Evolutionary conservation across 2,113 vertebrate genomes (phyloP).

Genomic region (Galemys pyrenaicus): DNA sequence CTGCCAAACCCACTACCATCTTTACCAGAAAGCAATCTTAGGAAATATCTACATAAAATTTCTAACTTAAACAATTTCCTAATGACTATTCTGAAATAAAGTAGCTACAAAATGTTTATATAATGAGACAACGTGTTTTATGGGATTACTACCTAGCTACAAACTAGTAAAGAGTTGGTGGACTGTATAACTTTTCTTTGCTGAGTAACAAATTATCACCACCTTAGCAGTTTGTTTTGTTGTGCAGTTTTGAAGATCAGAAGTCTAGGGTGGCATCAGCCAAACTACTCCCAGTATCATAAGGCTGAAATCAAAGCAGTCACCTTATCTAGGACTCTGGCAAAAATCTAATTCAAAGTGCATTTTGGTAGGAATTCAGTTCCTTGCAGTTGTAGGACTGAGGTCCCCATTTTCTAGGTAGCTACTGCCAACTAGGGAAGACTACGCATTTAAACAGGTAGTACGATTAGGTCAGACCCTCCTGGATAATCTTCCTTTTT

Average conservation of each 20-base stretch:
- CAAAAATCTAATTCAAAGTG: background rate
- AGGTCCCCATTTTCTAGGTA: background rate
- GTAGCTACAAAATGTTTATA: background rate
- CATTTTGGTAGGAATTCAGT: background rate
- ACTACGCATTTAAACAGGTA: background rate
- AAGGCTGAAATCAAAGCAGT: background rate
- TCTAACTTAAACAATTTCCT: slow-evolving; percentile 23
- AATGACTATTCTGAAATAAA: slow-evolving; percentile 27
- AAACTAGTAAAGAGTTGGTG: background rate
- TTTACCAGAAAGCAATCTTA: background rate
- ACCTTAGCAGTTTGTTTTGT: background rate
- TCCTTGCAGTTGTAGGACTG: background rate
- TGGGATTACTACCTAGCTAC: background rate
- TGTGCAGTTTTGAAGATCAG: background rate
- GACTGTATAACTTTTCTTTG: background rate
- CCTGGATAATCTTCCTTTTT: background rate
- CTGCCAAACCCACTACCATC: no score
- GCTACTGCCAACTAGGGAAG: background rate
- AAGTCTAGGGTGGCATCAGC: background rate
- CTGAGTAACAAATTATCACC: background rate
- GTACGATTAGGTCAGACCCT: background rate
- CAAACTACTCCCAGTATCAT: background rate
- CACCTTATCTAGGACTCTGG: background rate
- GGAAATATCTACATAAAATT: slow-evolving; percentile 24
- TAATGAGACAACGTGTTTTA: background rate